Conservation (phyloP, 2,797 vertebrate species). For the Tenualosa ilisha region DNA sequence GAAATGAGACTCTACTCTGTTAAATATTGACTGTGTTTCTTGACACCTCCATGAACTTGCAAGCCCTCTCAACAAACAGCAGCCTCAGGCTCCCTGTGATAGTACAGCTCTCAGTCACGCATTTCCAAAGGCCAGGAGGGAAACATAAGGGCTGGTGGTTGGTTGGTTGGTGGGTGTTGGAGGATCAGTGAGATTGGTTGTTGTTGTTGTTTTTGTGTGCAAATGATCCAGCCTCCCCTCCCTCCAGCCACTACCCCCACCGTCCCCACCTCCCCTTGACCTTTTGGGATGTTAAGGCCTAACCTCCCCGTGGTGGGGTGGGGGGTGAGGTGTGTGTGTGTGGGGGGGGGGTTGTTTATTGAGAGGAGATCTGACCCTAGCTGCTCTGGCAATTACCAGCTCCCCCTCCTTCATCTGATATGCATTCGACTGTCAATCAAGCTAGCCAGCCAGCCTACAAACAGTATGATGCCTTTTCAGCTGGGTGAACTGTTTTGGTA, state of each 20-base stretch:
- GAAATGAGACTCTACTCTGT: background rate
- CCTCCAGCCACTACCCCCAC: constrained; percentile 32
- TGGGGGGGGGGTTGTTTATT: constrained; percentile 35
- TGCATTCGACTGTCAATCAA: constrained; percentile 61
- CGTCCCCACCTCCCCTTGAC: background rate
- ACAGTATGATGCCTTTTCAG: constrained; percentile 61
- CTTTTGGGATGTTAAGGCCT: constrained; percentile 10
- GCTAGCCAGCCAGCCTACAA: constrained; percentile 46
- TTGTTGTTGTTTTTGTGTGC: constrained; percentile 22
- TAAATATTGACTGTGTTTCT: constrained; percentile 17
- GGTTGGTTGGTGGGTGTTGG: constrained; percentile 45
- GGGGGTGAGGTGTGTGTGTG: constrained; percentile 7
- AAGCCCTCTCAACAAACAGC: background rate
- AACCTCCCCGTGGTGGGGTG: background rate
- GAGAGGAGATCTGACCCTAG: constrained; percentile 37
- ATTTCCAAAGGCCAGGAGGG: constrained; percentile 24
- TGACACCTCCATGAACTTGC: constrained; percentile 1
- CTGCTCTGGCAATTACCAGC: constrained; percentile 29
- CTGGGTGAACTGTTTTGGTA: constrained; percentile 60
- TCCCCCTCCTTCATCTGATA: constrained; percentile 61
- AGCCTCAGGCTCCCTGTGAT: constrained; percentile 16
- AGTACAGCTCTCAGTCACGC: background rate
- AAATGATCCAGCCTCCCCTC: constrained; percentile 47
- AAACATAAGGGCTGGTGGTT: constrained; percentile 25
- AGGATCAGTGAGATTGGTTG: constrained; percentile 50